Percentiles rank a stretch among this genome's conserved stretches.
Evolutionary conservation across 2,888 invertebrate species (phyloP).

Genomic region (Blera fallax): DNA sequence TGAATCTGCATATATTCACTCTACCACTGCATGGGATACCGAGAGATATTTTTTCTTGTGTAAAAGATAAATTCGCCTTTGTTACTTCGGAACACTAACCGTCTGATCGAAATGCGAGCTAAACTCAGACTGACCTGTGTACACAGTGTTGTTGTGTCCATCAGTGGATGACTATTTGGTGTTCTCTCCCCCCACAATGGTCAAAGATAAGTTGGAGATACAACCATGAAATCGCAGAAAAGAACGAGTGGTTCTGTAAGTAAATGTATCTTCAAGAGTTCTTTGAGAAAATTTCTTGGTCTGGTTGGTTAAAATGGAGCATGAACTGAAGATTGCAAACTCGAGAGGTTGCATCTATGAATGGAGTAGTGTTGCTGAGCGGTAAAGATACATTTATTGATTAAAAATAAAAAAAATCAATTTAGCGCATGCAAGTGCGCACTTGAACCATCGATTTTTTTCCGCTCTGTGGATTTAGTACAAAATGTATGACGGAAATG

Average conservation of each 20-base stretch:
- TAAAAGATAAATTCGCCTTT: neutral
- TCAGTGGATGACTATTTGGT: constrained; percentile 17
- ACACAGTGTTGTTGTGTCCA: neutral
- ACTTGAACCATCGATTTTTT: neutral
- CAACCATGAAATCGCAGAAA: constrained; percentile 18
- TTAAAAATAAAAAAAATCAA: too few species aligned
- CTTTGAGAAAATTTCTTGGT: neutral
- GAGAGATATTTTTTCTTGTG: neutral
- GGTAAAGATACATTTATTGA: too few species aligned
- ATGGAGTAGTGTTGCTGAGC: constrained; percentile 15
- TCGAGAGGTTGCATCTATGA: neutral
- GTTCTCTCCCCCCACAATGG: constrained; percentile 13
- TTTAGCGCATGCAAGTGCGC: too few species aligned
- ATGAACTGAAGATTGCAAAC: neutral
- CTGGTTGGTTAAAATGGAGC: neutral
- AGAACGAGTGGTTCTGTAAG: neutral
- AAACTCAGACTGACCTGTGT: constrained; percentile 10
- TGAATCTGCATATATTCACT: constrained; percentile 9
- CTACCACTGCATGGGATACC: neutral
- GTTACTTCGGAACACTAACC: neutral
- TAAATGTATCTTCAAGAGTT: neutral
- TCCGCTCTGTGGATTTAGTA: neutral
- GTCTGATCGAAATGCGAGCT: constrained; percentile 26
- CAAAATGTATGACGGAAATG: neutral
- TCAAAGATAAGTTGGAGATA: constrained; percentile 7